These are phyloP conservation scores for Neodiprion fabricii DNA, from an alignment of 1,140 invertebrate genomes.

Conservation along the genomic window DNA sequence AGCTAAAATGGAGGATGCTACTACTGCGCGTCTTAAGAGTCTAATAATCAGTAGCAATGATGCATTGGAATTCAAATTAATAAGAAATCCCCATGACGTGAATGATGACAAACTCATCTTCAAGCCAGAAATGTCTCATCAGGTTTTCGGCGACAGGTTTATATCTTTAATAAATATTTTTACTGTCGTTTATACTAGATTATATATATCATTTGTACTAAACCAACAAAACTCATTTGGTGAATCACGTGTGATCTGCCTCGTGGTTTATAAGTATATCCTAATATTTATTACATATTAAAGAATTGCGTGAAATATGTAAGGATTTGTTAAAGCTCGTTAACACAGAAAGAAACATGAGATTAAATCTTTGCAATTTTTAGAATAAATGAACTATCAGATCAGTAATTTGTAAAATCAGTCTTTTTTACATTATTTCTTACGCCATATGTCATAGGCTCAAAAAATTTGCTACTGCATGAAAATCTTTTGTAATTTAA, in stretches of 20 bases:
- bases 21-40: conserved; percentile 64
- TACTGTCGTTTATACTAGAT: neutral
- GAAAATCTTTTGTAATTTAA: neutral
- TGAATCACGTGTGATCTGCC: too few relatives aligned
- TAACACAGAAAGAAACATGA: too few relatives aligned
- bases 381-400: too few relatives aligned
- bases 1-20: conserved; percentile 52
- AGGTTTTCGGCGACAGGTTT: conserved; percentile 88
- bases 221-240: conserved; percentile 7
- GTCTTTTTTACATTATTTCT: too few relatives aligned
- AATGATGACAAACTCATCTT: conserved; percentile 77
- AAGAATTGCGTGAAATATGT: too few relatives aligned
- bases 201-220: neutral
- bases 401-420: too few relatives aligned
- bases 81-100: conserved; percentile 73
- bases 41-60: conserved; percentile 76
- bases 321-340: too few relatives aligned
- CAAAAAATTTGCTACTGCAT: too few relatives aligned
- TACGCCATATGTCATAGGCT: too few relatives aligned
- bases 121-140: conserved; percentile 90
- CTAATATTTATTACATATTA: too few relatives aligned
- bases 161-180: conserved; percentile 30
- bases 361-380: too few relatives aligned
- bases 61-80: conserved; percentile 79
- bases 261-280: too few relatives aligned